Evolutionary conservation across 2,797 vertebrate species (phyloP).

Genomic region (Microchirus variegatus): DNA sequence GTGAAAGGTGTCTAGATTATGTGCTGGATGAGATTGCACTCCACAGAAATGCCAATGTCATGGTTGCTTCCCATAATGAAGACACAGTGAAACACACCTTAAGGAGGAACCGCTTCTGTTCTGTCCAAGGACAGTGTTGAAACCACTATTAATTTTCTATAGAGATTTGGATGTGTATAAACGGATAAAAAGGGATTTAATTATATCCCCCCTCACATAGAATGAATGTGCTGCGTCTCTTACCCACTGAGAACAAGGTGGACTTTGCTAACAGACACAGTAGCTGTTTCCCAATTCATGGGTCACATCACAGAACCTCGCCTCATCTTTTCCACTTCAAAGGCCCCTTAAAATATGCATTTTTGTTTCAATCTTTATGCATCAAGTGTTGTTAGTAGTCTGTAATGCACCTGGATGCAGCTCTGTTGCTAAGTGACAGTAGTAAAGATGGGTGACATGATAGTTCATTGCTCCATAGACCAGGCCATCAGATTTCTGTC

Average conservation of each 20-base stretch:
- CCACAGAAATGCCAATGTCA: conserved; percentile 81
- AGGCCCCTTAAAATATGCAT: no score
- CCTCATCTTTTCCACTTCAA: no score
- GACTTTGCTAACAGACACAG: conserved; percentile 81
- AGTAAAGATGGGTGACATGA: no score
- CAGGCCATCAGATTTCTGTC: no score
- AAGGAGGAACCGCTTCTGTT: conserved; percentile 68
- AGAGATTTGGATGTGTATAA: conserved; percentile 13
- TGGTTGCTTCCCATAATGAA: conserved; percentile 96
- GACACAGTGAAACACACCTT: conserved; percentile 87
- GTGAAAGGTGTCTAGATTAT: conserved; percentile 87
- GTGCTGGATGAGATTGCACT: conserved; percentile 88
- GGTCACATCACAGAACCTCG: no score
- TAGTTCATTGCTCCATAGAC: no score
- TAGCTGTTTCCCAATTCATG: no score
- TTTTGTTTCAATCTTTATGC: no score
- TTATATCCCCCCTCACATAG: conserved; percentile 65
- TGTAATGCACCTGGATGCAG: no score
- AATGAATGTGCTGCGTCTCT: conserved; percentile 88
- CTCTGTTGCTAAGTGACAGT: no score
- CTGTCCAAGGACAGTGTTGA: background rate
- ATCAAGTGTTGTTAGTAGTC: no score
- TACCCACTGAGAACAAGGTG: conserved; percentile 87
- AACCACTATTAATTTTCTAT: conserved; percentile 24
- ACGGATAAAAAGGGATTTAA: background rate